Evolutionary conservation across 2,888 invertebrate species (phyloP).

Genomic region (Drosophila fulvimacula): DNA sequence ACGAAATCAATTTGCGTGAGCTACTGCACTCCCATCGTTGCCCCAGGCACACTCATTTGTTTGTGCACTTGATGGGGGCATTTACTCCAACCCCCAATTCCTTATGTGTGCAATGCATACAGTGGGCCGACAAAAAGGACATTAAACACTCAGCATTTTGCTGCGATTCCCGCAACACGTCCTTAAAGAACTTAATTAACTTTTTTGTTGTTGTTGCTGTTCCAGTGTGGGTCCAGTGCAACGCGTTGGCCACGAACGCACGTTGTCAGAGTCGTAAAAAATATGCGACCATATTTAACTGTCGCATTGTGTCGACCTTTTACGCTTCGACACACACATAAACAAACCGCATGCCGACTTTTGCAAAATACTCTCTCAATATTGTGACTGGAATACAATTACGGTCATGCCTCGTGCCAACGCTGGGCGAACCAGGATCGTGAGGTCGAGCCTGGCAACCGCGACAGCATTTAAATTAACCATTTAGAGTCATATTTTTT

Average conservation of each 20-base stretch:
- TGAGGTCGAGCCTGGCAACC: slow-evolving; percentile 3
- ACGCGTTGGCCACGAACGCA: slow-evolving; percentile 22
- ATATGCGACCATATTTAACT: slow-evolving; percentile 73
- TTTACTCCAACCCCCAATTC: background rate
- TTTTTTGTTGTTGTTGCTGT: slow-evolving; percentile 38
- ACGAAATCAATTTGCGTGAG: slow-evolving; percentile 67
- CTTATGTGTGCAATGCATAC: slow-evolving; percentile 26
- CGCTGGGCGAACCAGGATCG: background rate
- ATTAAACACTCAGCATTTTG: slow-evolving; percentile 31
- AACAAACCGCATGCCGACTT: slow-evolving; percentile 63
- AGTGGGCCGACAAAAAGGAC: slow-evolving; percentile 22
- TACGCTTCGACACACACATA: slow-evolving; percentile 73
- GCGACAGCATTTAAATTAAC: slow-evolving; percentile 59
- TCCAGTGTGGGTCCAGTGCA: slow-evolving; percentile 18
- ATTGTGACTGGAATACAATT: slow-evolving; percentile 65
- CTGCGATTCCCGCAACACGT: slow-evolving; percentile 49
- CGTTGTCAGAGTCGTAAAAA: slow-evolving; percentile 54
- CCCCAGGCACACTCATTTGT: background rate
- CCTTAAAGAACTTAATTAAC: slow-evolving; percentile 79
- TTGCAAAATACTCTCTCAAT: slow-evolving; percentile 57
- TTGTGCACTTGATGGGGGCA: too few species aligned
- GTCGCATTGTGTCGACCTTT: slow-evolving; percentile 71
- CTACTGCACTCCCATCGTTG: slow-evolving; percentile 4
- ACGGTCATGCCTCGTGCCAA: slow-evolving; percentile 18
- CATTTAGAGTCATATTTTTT: slow-evolving; percentile 44